Conservation (phyloP, 2,113 vertebrate genomes). For the Chloebia gouldiae region DNA sequence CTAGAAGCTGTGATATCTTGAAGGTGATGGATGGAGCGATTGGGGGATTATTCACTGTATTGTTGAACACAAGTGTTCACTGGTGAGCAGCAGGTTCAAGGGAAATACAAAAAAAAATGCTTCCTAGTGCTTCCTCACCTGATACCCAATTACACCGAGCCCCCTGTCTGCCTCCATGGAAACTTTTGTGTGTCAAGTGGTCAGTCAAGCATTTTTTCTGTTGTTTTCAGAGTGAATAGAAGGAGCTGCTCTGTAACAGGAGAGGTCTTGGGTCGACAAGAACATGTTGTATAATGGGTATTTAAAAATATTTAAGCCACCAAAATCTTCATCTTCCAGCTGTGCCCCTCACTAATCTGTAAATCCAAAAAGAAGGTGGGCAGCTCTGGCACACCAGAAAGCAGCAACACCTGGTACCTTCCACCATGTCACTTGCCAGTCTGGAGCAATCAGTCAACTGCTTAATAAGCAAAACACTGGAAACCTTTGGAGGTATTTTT, state of each 20-base stretch:
- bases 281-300: neutral
- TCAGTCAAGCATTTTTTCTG: neutral
- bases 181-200: neutral
- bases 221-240: neutral
- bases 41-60: neutral
- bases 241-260: neutral
- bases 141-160: neutral
- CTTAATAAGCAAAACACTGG: conserved; percentile 66
- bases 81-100: neutral
- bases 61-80: neutral
- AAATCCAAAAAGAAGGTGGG: neutral
- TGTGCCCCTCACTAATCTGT: neutral
- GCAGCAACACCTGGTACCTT: conserved; percentile 41
- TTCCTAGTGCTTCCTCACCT: neutral
- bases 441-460: conserved; percentile 67
- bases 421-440: conserved; percentile 32
- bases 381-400: neutral
- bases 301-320: neutral
- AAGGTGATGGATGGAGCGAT: neutral
- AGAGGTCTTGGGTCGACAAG: neutral
- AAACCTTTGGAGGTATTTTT: conserved; percentile 58
- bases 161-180: neutral
- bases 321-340: neutral
- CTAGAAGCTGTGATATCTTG: neutral
- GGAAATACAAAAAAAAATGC: neutral